Conservation (phyloP, 2,797 vertebrate species). For the Eurystomus glaucurus region DNA sequence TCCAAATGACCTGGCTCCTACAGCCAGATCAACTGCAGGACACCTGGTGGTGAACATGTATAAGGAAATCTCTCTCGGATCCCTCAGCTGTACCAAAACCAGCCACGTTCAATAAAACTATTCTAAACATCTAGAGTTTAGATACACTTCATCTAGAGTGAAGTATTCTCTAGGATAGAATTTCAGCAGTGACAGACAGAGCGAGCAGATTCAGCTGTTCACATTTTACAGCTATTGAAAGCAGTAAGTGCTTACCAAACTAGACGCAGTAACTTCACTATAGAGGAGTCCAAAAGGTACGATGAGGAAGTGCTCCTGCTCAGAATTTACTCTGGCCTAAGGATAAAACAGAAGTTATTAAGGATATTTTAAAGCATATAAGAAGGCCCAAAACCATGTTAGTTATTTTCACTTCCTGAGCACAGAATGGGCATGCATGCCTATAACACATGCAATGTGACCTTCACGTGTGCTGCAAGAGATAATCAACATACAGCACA, state of each 20-base stretch:
- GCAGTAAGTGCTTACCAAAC: conserved; percentile 88
- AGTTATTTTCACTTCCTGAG: background rate
- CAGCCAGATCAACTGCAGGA: background rate
- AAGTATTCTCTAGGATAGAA: background rate
- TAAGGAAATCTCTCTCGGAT: background rate
- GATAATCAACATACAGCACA: background rate
- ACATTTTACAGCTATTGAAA: background rate
- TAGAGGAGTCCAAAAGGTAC: conserved; percentile 97
- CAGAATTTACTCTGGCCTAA: conserved; percentile 93
- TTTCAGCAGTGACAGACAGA: background rate
- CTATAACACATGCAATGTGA: background rate
- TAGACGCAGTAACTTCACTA: conserved; percentile 97
- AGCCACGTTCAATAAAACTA: background rate
- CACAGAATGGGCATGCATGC: background rate
- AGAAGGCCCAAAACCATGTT: background rate
- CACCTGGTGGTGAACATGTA: background rate
- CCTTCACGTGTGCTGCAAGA: background rate
- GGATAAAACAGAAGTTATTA: background rate
- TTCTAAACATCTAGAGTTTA: background rate
- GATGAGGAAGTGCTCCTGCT: conserved; percentile 96
- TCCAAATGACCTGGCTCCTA: background rate
- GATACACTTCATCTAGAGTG: background rate
- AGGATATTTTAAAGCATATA: background rate
- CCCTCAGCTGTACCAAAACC: background rate
- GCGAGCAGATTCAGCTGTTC: background rate